Evolutionary conservation across 2,113 vertebrate species (phyloP).

Genomic region (Anhinga anhinga): DNA sequence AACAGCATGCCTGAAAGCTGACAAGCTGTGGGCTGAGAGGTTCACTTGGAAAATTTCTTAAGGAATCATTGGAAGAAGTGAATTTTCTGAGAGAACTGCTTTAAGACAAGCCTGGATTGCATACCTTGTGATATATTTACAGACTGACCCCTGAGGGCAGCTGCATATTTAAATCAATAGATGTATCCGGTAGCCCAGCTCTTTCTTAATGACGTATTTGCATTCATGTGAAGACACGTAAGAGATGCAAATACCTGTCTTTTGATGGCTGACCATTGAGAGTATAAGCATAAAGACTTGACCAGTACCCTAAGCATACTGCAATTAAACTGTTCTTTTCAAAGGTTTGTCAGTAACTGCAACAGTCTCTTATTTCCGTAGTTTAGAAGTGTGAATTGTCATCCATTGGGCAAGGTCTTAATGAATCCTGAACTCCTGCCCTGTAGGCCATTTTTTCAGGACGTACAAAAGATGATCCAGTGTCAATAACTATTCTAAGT

Average conservation of each 20-base stretch:
- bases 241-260: neutral
- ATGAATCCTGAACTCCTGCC: neutral
- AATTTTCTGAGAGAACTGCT: neutral
- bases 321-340: neutral
- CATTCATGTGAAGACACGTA: neutral
- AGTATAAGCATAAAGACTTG: neutral
- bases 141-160: neutral
- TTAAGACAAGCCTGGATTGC: neutral
- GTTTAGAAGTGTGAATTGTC: neutral
- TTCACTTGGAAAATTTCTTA: neutral
- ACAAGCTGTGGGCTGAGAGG: neutral
- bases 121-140: neutral
- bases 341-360: neutral
- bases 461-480: neutral
- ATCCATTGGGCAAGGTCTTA: neutral
- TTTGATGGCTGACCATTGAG: neutral
- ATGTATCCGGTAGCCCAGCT: neutral
- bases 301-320: neutral
- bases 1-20: neutral
- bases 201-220: neutral
- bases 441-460: constrained; percentile 30
- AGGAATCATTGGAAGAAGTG: neutral
- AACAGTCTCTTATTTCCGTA: rapidly evolving
- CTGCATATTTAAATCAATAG: neutral
- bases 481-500: neutral